Percentiles rank a stretch among this genome's conserved stretches.
These are phyloP conservation scores for Drosophila fungiperda DNA, from an alignment of 2,888 invertebrate genomes.

Conservation along the genomic window DNA sequence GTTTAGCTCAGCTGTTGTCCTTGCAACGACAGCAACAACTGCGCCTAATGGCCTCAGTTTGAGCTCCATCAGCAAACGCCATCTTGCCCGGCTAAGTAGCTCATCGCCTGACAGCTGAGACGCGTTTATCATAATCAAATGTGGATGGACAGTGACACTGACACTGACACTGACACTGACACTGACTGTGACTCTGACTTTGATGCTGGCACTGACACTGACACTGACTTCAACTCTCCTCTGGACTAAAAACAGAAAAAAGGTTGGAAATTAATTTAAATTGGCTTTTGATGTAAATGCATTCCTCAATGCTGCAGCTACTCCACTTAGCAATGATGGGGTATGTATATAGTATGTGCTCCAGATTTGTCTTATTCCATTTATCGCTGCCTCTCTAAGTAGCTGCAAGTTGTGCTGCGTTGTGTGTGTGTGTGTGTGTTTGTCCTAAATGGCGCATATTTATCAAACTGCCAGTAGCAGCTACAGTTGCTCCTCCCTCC, in stretches of 20 bases:
- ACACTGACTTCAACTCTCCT: conserved; percentile 2
- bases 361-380: conserved; percentile 66
- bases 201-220: conserved; percentile 39
- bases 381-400: conserved; percentile 65
- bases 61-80: conserved; percentile 44
- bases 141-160: conserved; percentile 44
- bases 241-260: conserved; percentile 62
- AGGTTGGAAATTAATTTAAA: conserved; percentile 84
- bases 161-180: conserved; percentile 55
- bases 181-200: conserved; percentile 5
- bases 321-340: conserved; percentile 23
- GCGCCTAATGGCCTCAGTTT: conserved; percentile 67
- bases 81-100: conserved; percentile 71
- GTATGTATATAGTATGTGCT: conserved; percentile 49
- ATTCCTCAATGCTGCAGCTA: conserved; percentile 79
- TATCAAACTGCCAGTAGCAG: conserved; percentile 72
- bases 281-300: conserved; percentile 85
- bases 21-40: conserved; percentile 31
- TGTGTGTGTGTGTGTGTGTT: conserved; percentile 68
- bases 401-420: conserved; percentile 63
- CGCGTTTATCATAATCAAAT: conserved; percentile 83
- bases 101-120: conserved; percentile 81
- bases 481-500: conserved; percentile 8
- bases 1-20: conserved; percentile 82
- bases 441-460: conserved; percentile 73